Conservation (phyloP, 2,797 vertebrate species). For the Masticophis lateralis region DNA sequence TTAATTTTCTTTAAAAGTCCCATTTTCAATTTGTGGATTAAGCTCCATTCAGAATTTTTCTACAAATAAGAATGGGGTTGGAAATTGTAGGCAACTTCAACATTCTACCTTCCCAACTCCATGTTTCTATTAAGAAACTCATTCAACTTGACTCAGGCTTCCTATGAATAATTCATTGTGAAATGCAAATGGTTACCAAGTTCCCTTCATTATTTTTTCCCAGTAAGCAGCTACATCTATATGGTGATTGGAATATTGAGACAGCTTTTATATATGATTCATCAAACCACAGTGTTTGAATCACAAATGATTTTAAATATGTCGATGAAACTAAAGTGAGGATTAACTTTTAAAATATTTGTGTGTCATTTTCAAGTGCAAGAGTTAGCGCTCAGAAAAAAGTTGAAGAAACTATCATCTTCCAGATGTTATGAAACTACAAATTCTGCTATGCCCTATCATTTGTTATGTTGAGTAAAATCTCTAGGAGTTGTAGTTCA, state of each 20-base stretch:
- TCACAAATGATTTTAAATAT: not conserved
- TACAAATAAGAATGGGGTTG: not conserved
- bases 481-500: not conserved
- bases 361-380: not conserved
- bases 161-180: not conserved
- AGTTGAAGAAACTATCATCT: not conserved
- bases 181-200: not conserved
- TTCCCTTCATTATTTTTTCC: not conserved
- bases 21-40: not conserved
- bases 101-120: not conserved
- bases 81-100: not conserved
- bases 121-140: not conserved
- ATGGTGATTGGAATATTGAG: not conserved
- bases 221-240: not conserved
- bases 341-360: not conserved
- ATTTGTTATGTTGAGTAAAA: not conserved
- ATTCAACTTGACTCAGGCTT: not conserved
- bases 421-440: not conserved
- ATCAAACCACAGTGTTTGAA: not conserved
- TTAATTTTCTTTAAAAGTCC: not conserved
- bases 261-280: not conserved
- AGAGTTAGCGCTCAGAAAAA: not conserved
- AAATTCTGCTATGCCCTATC: not conserved
- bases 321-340: not conserved
- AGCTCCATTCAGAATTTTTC: not conserved